Conservation (phyloP, 2,888 invertebrate species). For the Phania funesta region DNA sequence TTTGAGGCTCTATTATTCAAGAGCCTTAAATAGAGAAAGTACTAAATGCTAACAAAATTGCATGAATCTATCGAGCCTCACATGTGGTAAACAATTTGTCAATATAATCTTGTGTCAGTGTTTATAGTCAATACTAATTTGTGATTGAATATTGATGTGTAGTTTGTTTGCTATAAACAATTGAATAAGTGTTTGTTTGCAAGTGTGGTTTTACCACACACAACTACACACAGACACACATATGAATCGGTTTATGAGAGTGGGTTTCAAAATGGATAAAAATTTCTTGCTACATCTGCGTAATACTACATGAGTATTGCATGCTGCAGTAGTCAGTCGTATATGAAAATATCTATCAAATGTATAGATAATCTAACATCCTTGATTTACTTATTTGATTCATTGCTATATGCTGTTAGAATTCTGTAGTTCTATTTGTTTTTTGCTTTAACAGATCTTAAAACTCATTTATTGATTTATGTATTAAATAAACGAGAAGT, state of each 20-base stretch:
- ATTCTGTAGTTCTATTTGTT: not conserved
- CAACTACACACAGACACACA: not conserved
- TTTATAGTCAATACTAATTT: conserved; percentile 45
- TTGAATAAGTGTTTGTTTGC: not conserved
- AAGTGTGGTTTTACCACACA: not conserved
- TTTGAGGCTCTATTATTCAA: not conserved
- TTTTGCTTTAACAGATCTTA: not conserved
- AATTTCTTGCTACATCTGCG: too few relatives aligned
- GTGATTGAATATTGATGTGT: conserved; percentile 41
- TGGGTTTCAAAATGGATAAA: too few relatives aligned
- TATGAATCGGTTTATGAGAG: not conserved
- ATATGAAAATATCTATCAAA: not conserved
- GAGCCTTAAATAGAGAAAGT: not conserved
- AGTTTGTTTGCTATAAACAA: conserved; percentile 22
- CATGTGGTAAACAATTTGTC: conserved; percentile 2
- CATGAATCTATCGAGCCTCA: not conserved
- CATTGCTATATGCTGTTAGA: conserved; percentile 21
- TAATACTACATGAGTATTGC: not conserved
- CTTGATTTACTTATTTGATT: conserved; percentile 33
- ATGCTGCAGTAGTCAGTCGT: too few relatives aligned
- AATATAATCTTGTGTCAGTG: conserved; percentile 26
- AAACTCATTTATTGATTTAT: too few relatives aligned
- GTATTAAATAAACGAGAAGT: too few relatives aligned
- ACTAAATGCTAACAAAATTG: not conserved
- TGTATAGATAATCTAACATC: conserved; percentile 30